Conservation (phyloP, 2,888 invertebrate genomes). For the Conomelus anceps region DNA sequence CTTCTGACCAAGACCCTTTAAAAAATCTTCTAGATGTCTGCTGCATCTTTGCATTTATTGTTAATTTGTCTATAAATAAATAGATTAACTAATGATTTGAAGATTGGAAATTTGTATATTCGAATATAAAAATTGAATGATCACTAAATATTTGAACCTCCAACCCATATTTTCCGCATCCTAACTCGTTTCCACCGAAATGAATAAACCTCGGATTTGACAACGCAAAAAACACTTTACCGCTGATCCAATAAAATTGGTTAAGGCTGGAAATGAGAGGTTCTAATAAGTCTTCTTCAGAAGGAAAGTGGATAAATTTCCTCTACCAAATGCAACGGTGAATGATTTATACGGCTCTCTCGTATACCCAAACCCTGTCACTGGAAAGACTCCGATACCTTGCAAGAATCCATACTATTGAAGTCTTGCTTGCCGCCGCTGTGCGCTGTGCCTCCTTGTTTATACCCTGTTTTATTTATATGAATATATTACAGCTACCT, state of each 20-base stretch:
- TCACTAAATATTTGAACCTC: neutral
- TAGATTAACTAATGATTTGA: too few species aligned
- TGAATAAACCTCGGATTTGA: neutral
- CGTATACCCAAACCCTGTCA: neutral
- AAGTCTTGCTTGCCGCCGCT: neutral
- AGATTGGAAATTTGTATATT: too few species aligned
- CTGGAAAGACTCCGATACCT: too few species aligned
- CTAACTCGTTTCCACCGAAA: neutral
- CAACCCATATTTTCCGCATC: neutral
- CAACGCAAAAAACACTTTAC: neutral
- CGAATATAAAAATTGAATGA: too few species aligned
- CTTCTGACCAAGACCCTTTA: too few species aligned
- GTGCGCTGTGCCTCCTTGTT: neutral
- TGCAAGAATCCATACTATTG: neutral
- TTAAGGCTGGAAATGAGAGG: neutral
- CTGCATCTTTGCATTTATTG: too few species aligned
- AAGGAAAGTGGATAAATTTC: neutral
- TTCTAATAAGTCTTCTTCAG: neutral
- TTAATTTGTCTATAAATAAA: too few species aligned
- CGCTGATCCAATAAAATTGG: neutral
- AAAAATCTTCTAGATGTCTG: too few species aligned
- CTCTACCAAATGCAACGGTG: neutral
- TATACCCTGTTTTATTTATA: neutral
- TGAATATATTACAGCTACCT: neutral
- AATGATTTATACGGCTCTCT: neutral